A percentile compares a stretch with the other conserved stretches of the same genome.
Evolutionary conservation across 2,797 vertebrate species (phyloP).

Genomic region (Neosilurus hyrtlii): DNA sequence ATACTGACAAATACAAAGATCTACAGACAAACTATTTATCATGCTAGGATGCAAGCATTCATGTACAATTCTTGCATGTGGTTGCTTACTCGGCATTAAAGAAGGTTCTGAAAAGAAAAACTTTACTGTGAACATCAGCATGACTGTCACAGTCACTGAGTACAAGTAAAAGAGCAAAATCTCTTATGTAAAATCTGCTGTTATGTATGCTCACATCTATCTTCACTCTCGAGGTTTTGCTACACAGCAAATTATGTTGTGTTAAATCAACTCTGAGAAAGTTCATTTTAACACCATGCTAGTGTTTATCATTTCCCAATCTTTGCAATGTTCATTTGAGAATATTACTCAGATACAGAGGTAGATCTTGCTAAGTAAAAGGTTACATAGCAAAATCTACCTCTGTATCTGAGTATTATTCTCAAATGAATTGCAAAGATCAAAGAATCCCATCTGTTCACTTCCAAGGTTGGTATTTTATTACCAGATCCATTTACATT

Average conservation of each 20-base stretch:
- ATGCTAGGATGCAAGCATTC: neutral
- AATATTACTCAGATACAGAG: no score
- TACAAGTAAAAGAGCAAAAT: constrained; percentile 9
- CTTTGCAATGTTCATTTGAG: no score
- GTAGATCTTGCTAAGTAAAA: no score
- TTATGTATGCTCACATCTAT: constrained; percentile 2
- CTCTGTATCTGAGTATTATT: no score
- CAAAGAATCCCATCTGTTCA: constrained; percentile 3
- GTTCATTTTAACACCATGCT: no score
- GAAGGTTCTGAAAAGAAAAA: neutral
- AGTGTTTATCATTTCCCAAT: no score
- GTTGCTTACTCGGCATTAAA: neutral
- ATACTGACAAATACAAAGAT: neutral
- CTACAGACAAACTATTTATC: neutral
- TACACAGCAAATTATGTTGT: neutral
- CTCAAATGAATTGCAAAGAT: neutral
- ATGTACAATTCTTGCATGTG: neutral
- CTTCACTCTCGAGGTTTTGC: neutral
- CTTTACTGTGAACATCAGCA: neutral
- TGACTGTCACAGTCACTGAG: neutral
- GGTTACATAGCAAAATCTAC: no score
- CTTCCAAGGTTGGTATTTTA: neutral
- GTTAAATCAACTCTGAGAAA: no score
- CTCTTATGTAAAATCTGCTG: neutral
- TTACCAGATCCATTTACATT: constrained; percentile 1